Conservation (phyloP, 2,797 vertebrate species). For the Naso thynnoides region DNA sequence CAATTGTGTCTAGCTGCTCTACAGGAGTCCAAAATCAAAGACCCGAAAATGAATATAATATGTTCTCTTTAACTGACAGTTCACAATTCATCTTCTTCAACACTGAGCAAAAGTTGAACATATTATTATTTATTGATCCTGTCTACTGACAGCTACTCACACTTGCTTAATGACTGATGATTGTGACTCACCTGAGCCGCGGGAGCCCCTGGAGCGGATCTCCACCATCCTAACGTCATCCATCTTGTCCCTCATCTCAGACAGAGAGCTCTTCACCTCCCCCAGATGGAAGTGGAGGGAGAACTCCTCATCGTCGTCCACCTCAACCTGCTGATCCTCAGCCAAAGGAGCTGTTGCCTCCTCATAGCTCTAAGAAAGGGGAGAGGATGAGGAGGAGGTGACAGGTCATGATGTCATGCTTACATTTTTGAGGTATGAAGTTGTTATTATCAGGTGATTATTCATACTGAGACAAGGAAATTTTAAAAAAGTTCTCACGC, state of each 20-base stretch:
- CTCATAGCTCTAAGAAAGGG: conserved; percentile 72
- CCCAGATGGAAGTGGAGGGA: conserved; percentile 74
- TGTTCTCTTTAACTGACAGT: too few species aligned
- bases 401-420: neutral
- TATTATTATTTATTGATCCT: too few species aligned
- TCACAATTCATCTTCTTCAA: too few species aligned
- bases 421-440: too few species aligned
- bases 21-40: too few species aligned
- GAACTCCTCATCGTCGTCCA: conserved; percentile 49
- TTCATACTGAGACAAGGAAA: too few species aligned
- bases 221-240: conserved; percentile 73
- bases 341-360: conserved; percentile 58
- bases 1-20: too few species aligned
- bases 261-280: conserved; percentile 74
- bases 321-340: conserved; percentile 4
- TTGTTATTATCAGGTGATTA: too few species aligned
- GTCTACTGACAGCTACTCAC: neutral
- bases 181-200: conserved; percentile 63
- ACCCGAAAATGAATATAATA: too few species aligned
- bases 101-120: too few species aligned
- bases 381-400: too few species aligned
- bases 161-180: neutral
- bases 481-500: too few species aligned
- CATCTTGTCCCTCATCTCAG: conserved; percentile 75
- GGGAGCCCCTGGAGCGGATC: conserved; percentile 31